Evolutionary conservation across 2,888 invertebrate species (phyloP), one percentile per base, ranked within the genome.

Genomic region (Gasteruption jaculator): DNA sequence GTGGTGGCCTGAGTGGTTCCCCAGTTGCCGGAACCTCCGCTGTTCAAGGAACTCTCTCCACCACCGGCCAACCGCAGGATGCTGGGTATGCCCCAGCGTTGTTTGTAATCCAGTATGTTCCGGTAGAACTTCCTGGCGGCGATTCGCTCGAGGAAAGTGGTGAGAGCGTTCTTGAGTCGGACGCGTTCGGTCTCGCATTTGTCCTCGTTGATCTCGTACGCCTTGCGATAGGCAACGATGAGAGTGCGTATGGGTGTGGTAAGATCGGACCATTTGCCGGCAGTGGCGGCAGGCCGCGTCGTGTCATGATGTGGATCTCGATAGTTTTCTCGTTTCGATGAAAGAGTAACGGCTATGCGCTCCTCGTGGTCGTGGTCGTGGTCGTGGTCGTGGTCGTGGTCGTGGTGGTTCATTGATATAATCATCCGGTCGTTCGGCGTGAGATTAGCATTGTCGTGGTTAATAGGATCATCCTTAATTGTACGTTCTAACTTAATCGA

Each of bases 1-100:
- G 81, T 81, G 58, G 82, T 79, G 26, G 83, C 73, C 40, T 85
- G 85, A 33, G 86, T 83, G 47, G 84, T 81, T 55, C 86, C 86
- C 87, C 88, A 88, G 53, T 84, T 86, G 43, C 82, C 80, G 44
- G 85, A 82, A 38, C 73, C 73, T 52, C 75, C 76, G 46, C 81
- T 82, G 67, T 85, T 87, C 60, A 88, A 77, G 30, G 87, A 86
- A 72, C 83, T 86, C 71, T 89, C 89, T 43, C 87, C 88, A 36
- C 89, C 89, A 40, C 88, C 88, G 48, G 80, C 75, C 47, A 89
- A 76, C 50, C 84, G 77, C 58, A 86, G 71, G 38, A 78, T 75
- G 30, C 73, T 74, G 45, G 81, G 78, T 40, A 79, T 77, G 31
- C 82, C 81, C 82, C 82, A 83, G 50, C 69, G 62, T 44, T 53